A percentile compares a stretch with the other conserved stretches of the same genome.
These are phyloP conservation scores for Nycticebus coucang DNA, from an alignment of 2,113 vertebrate genomes.

Conservation along the genomic window DNA sequence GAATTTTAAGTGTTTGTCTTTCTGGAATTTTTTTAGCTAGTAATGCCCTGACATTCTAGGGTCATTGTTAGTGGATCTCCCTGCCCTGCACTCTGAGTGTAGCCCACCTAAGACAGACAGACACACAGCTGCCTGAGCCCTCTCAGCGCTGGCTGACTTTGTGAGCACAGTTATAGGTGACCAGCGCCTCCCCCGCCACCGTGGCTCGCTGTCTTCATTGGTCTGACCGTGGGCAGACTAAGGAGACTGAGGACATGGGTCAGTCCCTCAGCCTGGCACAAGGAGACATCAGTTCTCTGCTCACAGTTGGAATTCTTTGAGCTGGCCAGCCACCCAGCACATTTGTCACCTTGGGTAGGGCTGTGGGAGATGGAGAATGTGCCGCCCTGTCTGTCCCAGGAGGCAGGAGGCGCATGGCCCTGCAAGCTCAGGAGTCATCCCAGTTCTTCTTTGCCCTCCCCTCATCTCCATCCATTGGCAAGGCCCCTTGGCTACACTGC, in stretches of 20 bases:
- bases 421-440: neutral
- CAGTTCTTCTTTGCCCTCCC: neutral
- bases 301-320: neutral
- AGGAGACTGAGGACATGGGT: neutral
- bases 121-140: neutral
- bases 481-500: no score
- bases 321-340: neutral
- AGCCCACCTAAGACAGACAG: neutral
- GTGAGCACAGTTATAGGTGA: neutral
- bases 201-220: neutral
- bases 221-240: neutral
- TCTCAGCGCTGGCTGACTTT: neutral
- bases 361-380: neutral
- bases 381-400: neutral
- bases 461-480: neutral
- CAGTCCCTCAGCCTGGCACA: neutral
- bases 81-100: neutral
- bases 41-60: neutral
- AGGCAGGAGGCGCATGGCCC: neutral
- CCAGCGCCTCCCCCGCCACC: no score
- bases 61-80: neutral
- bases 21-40: neutral
- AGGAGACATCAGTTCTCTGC: neutral
- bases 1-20: neutral
- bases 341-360: neutral